A percentile compares a stretch with the other conserved stretches of the same genome.
Evolutionary conservation across 2,113 vertebrate genomes (phyloP).

Genomic region (Indicator maculatus): DNA sequence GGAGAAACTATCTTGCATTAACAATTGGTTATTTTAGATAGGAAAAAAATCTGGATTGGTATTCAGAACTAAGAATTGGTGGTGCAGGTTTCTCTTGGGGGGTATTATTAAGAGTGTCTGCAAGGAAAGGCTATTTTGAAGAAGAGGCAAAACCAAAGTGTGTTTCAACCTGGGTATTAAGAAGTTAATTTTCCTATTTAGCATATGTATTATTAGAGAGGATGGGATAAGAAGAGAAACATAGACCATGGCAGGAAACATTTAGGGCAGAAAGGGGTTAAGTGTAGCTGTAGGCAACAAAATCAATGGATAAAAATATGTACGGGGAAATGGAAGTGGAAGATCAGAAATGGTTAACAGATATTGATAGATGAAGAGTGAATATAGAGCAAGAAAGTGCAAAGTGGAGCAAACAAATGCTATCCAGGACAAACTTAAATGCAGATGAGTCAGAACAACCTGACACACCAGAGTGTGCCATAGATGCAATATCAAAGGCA

Average conservation of each 20-base stretch:
- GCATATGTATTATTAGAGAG: neutral
- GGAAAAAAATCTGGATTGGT: neutral
- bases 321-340: neutral
- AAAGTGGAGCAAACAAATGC: slow-evolving; percentile 39
- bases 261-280: neutral
- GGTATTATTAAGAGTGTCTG: neutral
- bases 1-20: slow-evolving; percentile 8
- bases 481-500: slow-evolving; percentile 40
- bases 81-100: neutral
- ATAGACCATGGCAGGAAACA: neutral
- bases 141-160: neutral
- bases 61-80: neutral
- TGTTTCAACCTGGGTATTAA: neutral
- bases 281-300: neutral
- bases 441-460: slow-evolving; percentile 50
- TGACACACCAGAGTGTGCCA: slow-evolving; percentile 9
- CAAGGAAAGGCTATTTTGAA: neutral
- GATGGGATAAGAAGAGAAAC: neutral
- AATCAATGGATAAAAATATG: neutral
- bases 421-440: slow-evolving; percentile 59
- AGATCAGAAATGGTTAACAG: neutral
- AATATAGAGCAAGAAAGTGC: neutral
- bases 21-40: slow-evolving; percentile 41
- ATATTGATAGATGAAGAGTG: neutral
- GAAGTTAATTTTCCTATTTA: neutral